Conservation (phyloP, 2,113 vertebrate species). For the Perca fluviatilis region DNA sequence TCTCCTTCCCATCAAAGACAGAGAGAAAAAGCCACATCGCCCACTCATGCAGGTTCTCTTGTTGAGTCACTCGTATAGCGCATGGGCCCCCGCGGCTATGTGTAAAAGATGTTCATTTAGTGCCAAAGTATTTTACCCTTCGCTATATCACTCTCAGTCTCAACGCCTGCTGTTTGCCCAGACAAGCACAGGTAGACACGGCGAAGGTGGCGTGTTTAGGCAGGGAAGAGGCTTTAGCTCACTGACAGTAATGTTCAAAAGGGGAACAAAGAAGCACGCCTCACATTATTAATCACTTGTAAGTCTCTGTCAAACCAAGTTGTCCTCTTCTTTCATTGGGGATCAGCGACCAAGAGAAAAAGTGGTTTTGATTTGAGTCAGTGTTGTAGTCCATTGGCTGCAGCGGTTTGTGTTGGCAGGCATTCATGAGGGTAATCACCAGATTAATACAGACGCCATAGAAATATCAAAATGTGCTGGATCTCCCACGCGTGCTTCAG, state of each 20-base stretch:
- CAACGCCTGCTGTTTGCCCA: conserved; percentile 51
- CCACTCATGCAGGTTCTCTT: conserved; percentile 60
- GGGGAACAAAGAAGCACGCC: conserved; percentile 56
- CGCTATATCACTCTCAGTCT: conserved; percentile 23
- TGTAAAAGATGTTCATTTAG: conserved; percentile 59
- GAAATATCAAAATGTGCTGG: conserved; percentile 24
- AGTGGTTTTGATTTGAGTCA: conserved; percentile 25
- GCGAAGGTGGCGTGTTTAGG: conserved; percentile 59
- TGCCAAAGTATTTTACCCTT: conserved; percentile 57
- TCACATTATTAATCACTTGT: conserved; percentile 60
- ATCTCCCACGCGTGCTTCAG: conserved; percentile 13
- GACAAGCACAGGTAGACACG: conserved; percentile 62
- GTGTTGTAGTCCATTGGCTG: neutral
- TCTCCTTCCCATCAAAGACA: conserved; percentile 36
- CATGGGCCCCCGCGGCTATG: conserved; percentile 52
- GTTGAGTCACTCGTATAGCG: conserved; percentile 51
- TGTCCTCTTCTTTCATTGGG: conserved; percentile 39
- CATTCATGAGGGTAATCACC: conserved; percentile 18
- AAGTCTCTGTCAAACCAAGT: conserved; percentile 48
- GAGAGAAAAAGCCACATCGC: conserved; percentile 45
- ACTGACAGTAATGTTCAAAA: conserved; percentile 57
- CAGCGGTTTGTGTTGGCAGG: conserved; percentile 28
- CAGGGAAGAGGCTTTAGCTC: conserved; percentile 48
- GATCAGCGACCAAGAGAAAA: conserved; percentile 45
- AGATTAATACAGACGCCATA: conserved; percentile 32